phyloP scores from a whole-genome alignment of 2,888 invertebrate species.

The Teleiodes luculella region DNA sequence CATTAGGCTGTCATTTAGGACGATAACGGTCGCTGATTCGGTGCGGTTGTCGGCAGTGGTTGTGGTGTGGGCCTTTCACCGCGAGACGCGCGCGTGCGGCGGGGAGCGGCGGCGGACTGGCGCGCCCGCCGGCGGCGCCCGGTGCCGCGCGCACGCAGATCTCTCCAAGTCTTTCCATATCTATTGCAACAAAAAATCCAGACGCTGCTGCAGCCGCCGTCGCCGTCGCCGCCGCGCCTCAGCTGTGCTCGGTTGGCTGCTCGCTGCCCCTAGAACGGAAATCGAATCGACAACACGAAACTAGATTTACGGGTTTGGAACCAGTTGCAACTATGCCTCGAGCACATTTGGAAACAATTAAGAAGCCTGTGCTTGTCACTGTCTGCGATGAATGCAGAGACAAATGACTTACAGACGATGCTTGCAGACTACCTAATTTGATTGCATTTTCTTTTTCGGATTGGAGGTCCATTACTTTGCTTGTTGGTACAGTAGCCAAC shows the following conservation, averaged over 20 bases:
- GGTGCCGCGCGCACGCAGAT: slow-evolving; percentile 58
- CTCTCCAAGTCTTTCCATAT: slow-evolving; percentile 52
- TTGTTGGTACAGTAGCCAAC: too few species aligned
- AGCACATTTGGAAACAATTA: slow-evolving; percentile 43
- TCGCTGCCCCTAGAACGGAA: slow-evolving; percentile 45
- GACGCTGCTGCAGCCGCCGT: slow-evolving; percentile 32
- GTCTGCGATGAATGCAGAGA: background rate
- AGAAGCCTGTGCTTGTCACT: slow-evolving; percentile 12
- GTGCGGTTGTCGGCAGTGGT: slow-evolving; percentile 34
- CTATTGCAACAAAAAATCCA: slow-evolving; percentile 52
- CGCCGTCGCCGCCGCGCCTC: slow-evolving; percentile 32
- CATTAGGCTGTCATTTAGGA: slow-evolving; percentile 74
- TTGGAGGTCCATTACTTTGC: background rate
- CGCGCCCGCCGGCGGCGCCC: slow-evolving; percentile 27
- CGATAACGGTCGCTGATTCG: slow-evolving; percentile 67
- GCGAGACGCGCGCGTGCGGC: slow-evolving; percentile 54
- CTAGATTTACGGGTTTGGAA: slow-evolving; percentile 48
- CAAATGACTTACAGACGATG: background rate
- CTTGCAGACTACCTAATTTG: too few species aligned
- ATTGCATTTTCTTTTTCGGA: background rate
- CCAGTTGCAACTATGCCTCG: slow-evolving; percentile 34
- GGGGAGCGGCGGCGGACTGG: slow-evolving; percentile 63
- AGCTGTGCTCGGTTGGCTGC: slow-evolving; percentile 41
- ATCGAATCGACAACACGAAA: slow-evolving; percentile 44
- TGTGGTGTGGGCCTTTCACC: slow-evolving; percentile 26